Evolutionary conservation across 30 jellyfish, hydroid and myxozoan species (phyloP), one percentile per base, ranked within the genome.

Genomic region (Catostylus mosaicus): DNA sequence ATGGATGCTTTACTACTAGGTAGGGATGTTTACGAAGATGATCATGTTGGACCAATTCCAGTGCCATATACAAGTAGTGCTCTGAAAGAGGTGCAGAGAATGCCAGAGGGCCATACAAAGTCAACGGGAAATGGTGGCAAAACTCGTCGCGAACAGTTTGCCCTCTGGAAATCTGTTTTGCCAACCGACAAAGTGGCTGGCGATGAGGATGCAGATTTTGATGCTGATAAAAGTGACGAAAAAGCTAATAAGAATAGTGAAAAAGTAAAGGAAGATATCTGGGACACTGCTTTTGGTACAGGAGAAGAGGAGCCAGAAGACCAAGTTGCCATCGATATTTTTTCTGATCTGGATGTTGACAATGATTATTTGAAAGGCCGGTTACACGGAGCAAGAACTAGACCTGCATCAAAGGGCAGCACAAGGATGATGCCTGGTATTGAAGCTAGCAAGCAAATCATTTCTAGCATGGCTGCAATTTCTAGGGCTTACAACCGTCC

Each of bases 251-350:
- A n/a, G n/a, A n/a, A 3, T 22, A 33, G 4, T 24, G 43, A 37
- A 33, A 69, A 22, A 69, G 71, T 30, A 29, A 90, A 82, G 67
- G 98, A 91, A 51, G 97, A 90, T 72, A 93, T 84, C 16, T 90
- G 97, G 97, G 97, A 90, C 65, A 73, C 88, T 2, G 97, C 97
- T 51, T 77, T 90, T 73, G 88, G 93, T 37, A 90, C 96, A 18
- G 93, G 88, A 30, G 46, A 43, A 18, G 70, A 64, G 29, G 83
- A 64, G 45, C 77, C 67, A 9, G 83, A 24, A 19, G 94, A 84
- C 27, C 50, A 80, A 45, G 92, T 66, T 16, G 80, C 89, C 11
- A 63, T 43, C 30, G 96, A 84, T 37, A 79, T 85, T 10, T 70
- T 71, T 33, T 56, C 86, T 23, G 83, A 70, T 38, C 66, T 67